Base-by-base conservation (phyloP, 1,140 invertebrate species). In the Zaprionus lachaisei region DNA sequence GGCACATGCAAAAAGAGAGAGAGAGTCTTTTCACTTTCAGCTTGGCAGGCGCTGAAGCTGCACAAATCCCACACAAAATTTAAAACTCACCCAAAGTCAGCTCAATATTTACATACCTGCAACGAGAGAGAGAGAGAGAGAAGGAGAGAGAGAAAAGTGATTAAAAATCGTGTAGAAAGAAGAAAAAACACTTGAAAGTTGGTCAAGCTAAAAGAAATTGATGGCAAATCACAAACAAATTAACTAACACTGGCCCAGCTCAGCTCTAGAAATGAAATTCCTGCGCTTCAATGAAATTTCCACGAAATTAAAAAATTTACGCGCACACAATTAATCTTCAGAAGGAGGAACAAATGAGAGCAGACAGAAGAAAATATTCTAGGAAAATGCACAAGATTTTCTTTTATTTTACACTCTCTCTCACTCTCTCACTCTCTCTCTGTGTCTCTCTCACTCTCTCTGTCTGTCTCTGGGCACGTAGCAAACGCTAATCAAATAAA, bases 271-370 rank as follows among this genome's bases (percentile, higher is more conserved):
- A 77, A 73, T 77, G 65, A 78, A 87, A 86, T 87, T 83, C 83
- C 83, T 28, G 47, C 14, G 64, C 57, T 26, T 38, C 64, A 83
- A 78, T 72, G 80, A 80, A 77, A 87, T 87, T 87, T 89, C 85
- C 85, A 81, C 85, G 84, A 89, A 89, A 90, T 89, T 89, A 89
- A 84, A 90, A 89, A 90, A 89, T 89, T 81, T 90, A 89, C 85
- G 85, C 81, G 83, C 77, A 81, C 81, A 81, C 84, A 89, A 89
- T 89, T 89, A 89, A 90, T 89, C 85, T 90, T 90, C 54, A 56
- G 22, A 44, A 57, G 69, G 51, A 44, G 20, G 38, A 56, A 56
- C 56, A 75, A 55, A 60, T 58, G 68, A 26, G 41, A 47, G 41
- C 41, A 47, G 41, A 47, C 41, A 17, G 41, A 26, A 49, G 9